Percentiles rank a stretch among this genome's conserved stretches.
Conservation (phyloP, 2,113 vertebrate species). For the Scatophagus argus region DNA sequence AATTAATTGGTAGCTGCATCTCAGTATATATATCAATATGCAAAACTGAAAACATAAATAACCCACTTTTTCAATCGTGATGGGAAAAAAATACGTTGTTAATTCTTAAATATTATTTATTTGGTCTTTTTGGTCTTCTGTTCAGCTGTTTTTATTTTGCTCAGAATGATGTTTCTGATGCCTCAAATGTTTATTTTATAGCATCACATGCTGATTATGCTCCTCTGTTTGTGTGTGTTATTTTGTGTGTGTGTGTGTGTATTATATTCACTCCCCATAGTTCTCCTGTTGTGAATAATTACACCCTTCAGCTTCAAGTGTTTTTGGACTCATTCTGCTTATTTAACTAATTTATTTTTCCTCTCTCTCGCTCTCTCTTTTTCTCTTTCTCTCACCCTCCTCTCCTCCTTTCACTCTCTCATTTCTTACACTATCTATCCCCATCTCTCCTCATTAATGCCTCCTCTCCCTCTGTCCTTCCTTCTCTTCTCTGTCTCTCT, state of each 20-base stretch:
- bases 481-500: background rate
- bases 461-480: conserved; percentile 21
- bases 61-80: background rate
- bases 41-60: background rate
- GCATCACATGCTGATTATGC: conserved; percentile 33
- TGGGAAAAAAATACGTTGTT: background rate
- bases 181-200: conserved; percentile 51
- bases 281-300: conserved; percentile 74
- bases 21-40: background rate
- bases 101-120: conserved; percentile 14
- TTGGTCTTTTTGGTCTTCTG: background rate
- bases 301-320: conserved; percentile 67
- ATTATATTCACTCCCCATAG: conserved; percentile 34
- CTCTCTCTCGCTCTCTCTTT: background rate
- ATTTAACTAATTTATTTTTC: conserved; percentile 50
- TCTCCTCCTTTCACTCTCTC: background rate
- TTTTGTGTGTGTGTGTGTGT: background rate
- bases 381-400: background rate
- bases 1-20: background rate
- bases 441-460: conserved; percentile 36
- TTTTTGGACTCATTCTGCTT: conserved; percentile 66
- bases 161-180: conserved; percentile 20
- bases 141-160: conserved; percentile 28
- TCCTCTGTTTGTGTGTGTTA: conserved; percentile 8
- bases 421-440: conserved; percentile 40